Evolutionary conservation across 2,797 vertebrate genomes (phyloP).

Genomic region (Gorsachius magnificus): DNA sequence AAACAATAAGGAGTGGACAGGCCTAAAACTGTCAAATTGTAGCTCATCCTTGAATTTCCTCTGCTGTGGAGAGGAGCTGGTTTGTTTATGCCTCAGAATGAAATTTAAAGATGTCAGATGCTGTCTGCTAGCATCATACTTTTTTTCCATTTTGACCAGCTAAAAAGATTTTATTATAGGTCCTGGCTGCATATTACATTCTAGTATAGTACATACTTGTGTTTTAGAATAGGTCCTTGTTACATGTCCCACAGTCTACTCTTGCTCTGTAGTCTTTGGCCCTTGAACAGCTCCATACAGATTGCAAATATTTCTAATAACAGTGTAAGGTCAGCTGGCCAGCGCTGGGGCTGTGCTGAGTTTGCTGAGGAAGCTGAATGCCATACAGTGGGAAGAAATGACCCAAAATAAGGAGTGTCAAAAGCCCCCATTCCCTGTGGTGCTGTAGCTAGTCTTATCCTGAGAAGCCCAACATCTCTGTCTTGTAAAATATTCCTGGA

Average conservation of each 20-base stretch:
- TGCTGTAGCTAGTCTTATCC: background rate
- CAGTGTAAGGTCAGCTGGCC: background rate
- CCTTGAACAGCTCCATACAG: background rate
- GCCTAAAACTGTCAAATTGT: background rate
- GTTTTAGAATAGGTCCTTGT: background rate
- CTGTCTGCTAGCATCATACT: background rate
- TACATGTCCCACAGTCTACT: rapidly evolving
- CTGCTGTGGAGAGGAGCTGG: background rate
- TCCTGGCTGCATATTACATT: rapidly evolving
- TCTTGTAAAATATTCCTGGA: background rate
- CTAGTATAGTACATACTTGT: rapidly evolving
- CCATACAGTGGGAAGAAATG: background rate
- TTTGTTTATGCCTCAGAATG: background rate
- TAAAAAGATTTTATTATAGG: background rate
- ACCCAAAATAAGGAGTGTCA: background rate
- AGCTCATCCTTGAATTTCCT: background rate
- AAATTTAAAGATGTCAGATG: background rate
- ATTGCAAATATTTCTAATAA: background rate
- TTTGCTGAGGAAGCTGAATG: background rate
- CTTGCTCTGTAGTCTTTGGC: background rate
- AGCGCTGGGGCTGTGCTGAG: background rate
- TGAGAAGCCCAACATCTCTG: background rate
- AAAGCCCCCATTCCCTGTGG: background rate
- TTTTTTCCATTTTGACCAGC: background rate
- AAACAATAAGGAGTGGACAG: background rate